Base-by-base conservation (phyloP, 1,140 invertebrate genomes). In the Venturia canescens region DNA sequence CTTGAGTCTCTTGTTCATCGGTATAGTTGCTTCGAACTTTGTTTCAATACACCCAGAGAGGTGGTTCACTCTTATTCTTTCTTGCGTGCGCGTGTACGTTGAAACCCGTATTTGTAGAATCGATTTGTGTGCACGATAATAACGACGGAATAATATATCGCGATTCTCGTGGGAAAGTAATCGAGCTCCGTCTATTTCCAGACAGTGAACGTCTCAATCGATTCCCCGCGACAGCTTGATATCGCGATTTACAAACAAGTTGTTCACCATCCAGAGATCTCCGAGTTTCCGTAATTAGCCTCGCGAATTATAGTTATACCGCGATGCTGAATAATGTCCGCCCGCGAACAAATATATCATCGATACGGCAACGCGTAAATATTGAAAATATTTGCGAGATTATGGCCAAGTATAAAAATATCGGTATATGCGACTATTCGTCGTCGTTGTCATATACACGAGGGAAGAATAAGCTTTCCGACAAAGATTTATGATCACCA, bases 191-290 rank as follows among this genome's bases (percentile, higher is more conserved):
- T 53, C n/a, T 18, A 15, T 18, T n/a, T 23, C 0, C 11, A n/a
- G 69, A 71, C 69, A 16, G 34, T n/a, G 13, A 2, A 71, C 69
- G 69, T 71, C 69, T 71, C 69, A n/a, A 71, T 71, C 69, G 69
- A 71, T 48, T 71, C 69, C 2, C 57, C 16, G n/a, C 57, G 69
- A 71, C 69, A 71, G 69, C 31, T 63, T 21, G n/a, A n/a, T 63
- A 9, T 63, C 57, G 21, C 57, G 21, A 63, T 63, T 26, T 21
- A 63, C 21, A 5, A 26, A 23, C 3, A 63, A 3, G 50, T 53
- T 53, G 50, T 53, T 16, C n/a, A n/a, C n/a, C n/a, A 53, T 3
- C 50, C 50, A 53, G 13, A 16, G 50, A n/a, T 16, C 57, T 21
- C 23, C 57, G n/a, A 23, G 1, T 63, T 63, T 63, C 21, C 57